These are phyloP conservation scores for Oreohelix idahoensis DNA, from an alignment of 1,140 invertebrate genomes.

Conservation along the genomic window DNA sequence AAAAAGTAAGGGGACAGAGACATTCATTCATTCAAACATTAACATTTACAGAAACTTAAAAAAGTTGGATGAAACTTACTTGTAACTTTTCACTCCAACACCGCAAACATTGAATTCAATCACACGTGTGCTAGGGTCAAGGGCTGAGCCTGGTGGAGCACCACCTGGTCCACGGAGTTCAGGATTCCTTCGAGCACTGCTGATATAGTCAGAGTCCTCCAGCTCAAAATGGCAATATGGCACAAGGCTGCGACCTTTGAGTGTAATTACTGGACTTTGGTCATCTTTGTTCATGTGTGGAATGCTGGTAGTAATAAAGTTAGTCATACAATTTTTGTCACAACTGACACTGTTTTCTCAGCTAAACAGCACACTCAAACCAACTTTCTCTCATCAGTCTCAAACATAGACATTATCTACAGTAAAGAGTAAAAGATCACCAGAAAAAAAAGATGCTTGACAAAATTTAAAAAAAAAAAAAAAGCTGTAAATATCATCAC, in stretches of 20 bases:
- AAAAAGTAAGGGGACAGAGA: no score
- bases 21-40: no score
- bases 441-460: no score
- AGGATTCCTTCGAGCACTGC: conserved; percentile 67
- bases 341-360: no score
- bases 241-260: conserved; percentile 70
- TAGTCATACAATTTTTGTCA: no score
- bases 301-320: conserved; percentile 56
- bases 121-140: conserved; percentile 72
- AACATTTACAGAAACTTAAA: no score
- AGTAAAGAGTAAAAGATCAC: no score
- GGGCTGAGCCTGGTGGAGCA: conserved; percentile 64
- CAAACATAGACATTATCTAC: no score
- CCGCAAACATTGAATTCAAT: conserved; percentile 72
- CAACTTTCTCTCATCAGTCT: no score
- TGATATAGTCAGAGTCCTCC: conserved; percentile 72
- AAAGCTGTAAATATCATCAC: no score
- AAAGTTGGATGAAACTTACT: conserved; percentile 50
- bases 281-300: conserved; percentile 66
- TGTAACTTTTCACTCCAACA: conserved; percentile 59
- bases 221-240: conserved; percentile 74
- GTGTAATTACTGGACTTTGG: conserved; percentile 65
- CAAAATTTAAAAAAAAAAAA: no score
- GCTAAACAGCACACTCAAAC: no score
- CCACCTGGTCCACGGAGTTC: conserved; percentile 69